Evolutionary conservation across 2,113 vertebrate species (phyloP).

Genomic region (Anas platyrhynchos): DNA sequence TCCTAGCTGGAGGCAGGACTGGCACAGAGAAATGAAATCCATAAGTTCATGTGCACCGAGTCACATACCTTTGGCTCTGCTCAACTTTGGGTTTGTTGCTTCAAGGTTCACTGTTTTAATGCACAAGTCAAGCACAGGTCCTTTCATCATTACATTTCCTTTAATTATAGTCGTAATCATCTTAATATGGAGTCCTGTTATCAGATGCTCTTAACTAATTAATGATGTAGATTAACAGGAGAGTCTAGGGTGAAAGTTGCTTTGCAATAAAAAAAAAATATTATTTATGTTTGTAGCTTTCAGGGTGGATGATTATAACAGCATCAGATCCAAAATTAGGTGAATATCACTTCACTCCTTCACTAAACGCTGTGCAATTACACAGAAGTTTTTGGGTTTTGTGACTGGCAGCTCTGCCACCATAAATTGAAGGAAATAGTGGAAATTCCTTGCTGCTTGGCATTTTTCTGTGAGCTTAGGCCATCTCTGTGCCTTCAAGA

Average conservation of each 20-base stretch:
- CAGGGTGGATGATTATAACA: constrained; percentile 29
- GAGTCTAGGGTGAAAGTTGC: constrained; percentile 17
- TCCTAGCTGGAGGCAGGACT: not conserved
- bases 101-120: not conserved
- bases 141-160: constrained; percentile 48
- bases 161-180: constrained; percentile 44
- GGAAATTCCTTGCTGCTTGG: not conserved
- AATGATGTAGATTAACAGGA: constrained; percentile 35
- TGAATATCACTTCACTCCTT: not conserved
- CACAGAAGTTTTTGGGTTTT: not conserved
- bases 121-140: not conserved
- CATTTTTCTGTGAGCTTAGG: not conserved
- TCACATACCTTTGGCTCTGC: not conserved
- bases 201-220: constrained; percentile 43
- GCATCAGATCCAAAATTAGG: not conserved
- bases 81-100: not conserved
- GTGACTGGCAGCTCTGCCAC: not conserved
- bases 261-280: not conserved
- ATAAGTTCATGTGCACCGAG: not conserved
- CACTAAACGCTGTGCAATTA: not conserved
- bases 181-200: constrained; percentile 29
- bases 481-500: not conserved
- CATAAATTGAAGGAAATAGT: not conserved
- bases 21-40: not conserved
- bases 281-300: not conserved